Base-by-base conservation (phyloP, 30 jellyfish, hydroid and myxozoan genomes). In the Haliclystus octoradiatus region DNA sequence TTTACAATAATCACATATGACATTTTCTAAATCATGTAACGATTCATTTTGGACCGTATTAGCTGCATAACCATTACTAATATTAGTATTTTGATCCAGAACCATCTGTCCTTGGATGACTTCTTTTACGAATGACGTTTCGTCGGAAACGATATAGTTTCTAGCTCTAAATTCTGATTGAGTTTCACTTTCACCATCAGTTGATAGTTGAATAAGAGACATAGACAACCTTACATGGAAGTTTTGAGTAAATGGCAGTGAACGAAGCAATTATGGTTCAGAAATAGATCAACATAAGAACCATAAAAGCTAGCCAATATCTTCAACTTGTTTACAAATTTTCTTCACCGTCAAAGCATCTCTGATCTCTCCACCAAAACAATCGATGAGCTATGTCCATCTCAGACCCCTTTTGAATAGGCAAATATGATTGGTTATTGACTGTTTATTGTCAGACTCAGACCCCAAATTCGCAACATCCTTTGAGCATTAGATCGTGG, bases 1-100 rank as follows among this genome's bases (percentile, higher is more conserved):
- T 34, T 71, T 69, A 67, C 96, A 85, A 28, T 63, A 31, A 47
- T 35, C 68, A 33, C 69, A 73, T 15, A 52, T 69, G 2, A 60
- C 23, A 1, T 66, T 27, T 29, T 69, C 60, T 1, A 14, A 3
- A 62, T 82, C 74, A 7, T 28, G 30, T 22, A 3, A 5, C 57
- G 9, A 5, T 40, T 40, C 19, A 19, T 40, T 19, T 40, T 40
- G 14, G 19, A 5, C 57, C 19, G 19, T 9, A 19, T 40, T 19
- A 40, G 57, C 9, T 9, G 57, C 9, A 19, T 19, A 19, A 5
- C 57, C 57, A 40, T 19, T 40, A 5, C 14, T 40, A 40, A 40
- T 40, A 19, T 40, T 40, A 19, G 57, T 40, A 40, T 40, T 40
- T 19, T 40, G 57, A 19, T 40, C 57, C 19, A 40, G 57, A 40